Evolutionary conservation across 2,113 vertebrate species (phyloP).

Genomic region (Bufo bufo): DNA sequence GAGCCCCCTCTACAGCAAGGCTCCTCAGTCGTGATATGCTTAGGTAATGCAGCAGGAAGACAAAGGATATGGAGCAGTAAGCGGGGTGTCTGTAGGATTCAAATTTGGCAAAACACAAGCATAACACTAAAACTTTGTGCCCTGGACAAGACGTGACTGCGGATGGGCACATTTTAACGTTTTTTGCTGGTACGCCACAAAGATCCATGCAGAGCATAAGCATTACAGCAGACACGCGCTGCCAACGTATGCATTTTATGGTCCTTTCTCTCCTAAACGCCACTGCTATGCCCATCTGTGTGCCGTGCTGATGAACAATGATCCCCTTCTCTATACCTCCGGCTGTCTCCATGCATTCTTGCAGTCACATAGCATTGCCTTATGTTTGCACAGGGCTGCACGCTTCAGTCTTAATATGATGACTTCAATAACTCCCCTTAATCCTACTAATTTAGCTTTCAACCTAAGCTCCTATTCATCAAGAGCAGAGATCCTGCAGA

Average conservation of each 20-base stretch:
- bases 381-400: neutral
- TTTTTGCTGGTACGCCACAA: too few species aligned
- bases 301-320: neutral
- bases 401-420: neutral
- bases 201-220: neutral
- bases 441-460: constrained; percentile 15
- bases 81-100: neutral
- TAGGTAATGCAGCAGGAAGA: neutral
- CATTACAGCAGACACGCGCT: too few species aligned
- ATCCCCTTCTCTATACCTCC: neutral
- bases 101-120: neutral
- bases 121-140: neutral
- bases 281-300: neutral
- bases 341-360: neutral
- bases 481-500: neutral
- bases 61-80: neutral
- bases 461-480: neutral
- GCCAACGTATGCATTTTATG: neutral
- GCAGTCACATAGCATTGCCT: neutral
- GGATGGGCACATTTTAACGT: neutral
- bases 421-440: constrained; percentile 8
- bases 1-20: neutral
- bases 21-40: neutral
- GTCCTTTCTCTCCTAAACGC: neutral
- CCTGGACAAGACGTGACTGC: neutral